Percentiles rank a stretch among this genome's conserved stretches.
These are phyloP conservation scores for Beris chalybata DNA, from an alignment of 2,888 invertebrate species.

Conservation along the genomic window DNA sequence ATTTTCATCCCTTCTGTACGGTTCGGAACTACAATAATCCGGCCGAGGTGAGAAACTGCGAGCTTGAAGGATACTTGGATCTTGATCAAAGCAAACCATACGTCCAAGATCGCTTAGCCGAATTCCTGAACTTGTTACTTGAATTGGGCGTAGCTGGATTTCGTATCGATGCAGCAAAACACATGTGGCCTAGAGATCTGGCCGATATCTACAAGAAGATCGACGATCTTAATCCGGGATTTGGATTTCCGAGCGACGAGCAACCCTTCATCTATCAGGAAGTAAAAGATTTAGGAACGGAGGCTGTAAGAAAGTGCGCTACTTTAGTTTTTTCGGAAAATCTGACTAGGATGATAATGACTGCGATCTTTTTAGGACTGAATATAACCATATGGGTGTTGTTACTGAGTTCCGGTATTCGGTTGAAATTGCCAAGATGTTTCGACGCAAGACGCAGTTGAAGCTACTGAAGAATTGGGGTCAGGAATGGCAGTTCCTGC, in stretches of 20 bases:
- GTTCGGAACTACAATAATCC: conserved; percentile 59
- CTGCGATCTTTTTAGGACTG: conserved; percentile 49
- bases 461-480: conserved; percentile 69
- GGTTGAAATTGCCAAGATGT: conserved; percentile 58
- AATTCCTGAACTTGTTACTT: conserved; percentile 49
- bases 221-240: conserved; percentile 56
- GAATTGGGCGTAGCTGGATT: conserved; percentile 82
- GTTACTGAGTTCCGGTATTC: conserved; percentile 72
- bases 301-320: conserved; percentile 44
- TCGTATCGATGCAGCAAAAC: conserved; percentile 64
- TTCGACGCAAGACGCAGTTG: conserved; percentile 64
- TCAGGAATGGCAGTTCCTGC: conserved; percentile 66
- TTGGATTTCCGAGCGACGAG: conserved; percentile 58
- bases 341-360: neutral
- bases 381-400: conserved; percentile 59
- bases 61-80: conserved; percentile 58
- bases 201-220: conserved; percentile 59
- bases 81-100: conserved; percentile 57
- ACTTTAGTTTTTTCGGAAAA: neutral
- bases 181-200: conserved; percentile 35
- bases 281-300: conserved; percentile 59
- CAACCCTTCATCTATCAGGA: conserved; percentile 62
- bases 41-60: conserved; percentile 56
- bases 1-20: conserved; percentile 62
- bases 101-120: conserved; percentile 64